Base-by-base conservation (phyloP, 2,888 invertebrate species). In the Orthosia cruda region DNA sequence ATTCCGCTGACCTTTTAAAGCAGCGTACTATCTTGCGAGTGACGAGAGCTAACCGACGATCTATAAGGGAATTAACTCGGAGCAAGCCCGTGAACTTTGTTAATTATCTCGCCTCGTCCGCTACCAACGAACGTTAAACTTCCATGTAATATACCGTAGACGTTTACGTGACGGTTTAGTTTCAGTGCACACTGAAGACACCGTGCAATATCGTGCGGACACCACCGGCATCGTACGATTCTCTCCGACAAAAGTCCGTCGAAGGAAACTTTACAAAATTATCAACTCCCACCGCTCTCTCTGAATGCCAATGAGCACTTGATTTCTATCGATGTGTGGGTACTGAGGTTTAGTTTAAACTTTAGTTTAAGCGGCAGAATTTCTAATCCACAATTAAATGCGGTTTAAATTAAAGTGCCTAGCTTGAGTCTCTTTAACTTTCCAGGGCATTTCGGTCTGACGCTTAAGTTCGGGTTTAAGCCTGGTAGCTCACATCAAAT, bases 61-160 rank as follows among this genome's bases (percentile, higher is more conserved):
- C 88, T 90, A 86, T 89, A 88, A 86, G 83, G 88, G 89, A 87
- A 90, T 91, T 86, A 91, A 89, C 88, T 88, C 77, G 70, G 65
- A 83, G 77, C 69, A 84, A 80, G 83, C 81, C 85, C 76, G 86
- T 89, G 88, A 93, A 93, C 91, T 94, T 93, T 92, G 91, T 92
- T 93, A 93, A 93, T 94, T 94, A 93, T 91, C 88, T 86, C 81
- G 86, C 89, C 84, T 85, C 78, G 83, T 84, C 84, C 83, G 84
- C 84, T 83, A 77, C 80, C 70, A 80, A 79, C 80, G 77, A 73
- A 80, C 77, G 83, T 78, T 86, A 72, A 88, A 89, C 78, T 87
- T 86, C 84, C 71, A 70, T 80, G 79, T 81, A 74, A 81, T 82
- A 85, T 83, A 81, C 65, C 59, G 79, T 85, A 87, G 80, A 78